These are phyloP conservation scores for Polyommatus icarus DNA, from an alignment of 2,888 invertebrate genomes.

Conservation along the genomic window DNA sequence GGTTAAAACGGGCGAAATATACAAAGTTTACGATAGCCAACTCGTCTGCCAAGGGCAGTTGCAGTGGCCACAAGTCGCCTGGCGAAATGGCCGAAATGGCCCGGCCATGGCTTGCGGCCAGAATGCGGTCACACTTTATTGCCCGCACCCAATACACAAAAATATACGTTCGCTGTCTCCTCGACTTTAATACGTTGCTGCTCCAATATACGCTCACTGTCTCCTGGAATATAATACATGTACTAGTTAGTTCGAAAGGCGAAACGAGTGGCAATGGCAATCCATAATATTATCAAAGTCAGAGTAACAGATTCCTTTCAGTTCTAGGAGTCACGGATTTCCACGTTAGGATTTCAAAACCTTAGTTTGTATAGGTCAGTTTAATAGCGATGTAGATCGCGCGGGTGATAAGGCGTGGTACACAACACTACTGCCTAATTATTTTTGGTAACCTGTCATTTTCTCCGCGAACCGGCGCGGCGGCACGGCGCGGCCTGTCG, in stretches of 20 bases:
- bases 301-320: background rate
- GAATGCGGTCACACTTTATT: slow-evolving; percentile 11
- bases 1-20: slow-evolving; percentile 16
- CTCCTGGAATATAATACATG: background rate
- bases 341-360: background rate
- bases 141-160: slow-evolving; percentile 1
- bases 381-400: slow-evolving; percentile 1
- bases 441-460: slow-evolving; percentile 26
- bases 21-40: slow-evolving; percentile 19
- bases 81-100: slow-evolving; percentile 12
- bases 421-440: slow-evolving; percentile 2
- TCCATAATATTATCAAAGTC: background rate
- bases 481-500: background rate
- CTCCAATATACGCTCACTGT: background rate
- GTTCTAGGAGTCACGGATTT: background rate
- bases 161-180: background rate
- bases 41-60: slow-evolving; percentile 21
- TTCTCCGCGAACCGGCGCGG: background rate
- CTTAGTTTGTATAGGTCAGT: background rate
- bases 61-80: slow-evolving; percentile 17
- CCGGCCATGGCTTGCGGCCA: slow-evolving; percentile 12
- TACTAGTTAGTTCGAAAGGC: too few relatives aligned
- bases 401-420: background rate
- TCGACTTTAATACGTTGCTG: background rate
- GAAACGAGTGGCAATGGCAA: background rate